Conservation (phyloP, 2,797 vertebrate genomes). For the Chelonia mydas region DNA sequence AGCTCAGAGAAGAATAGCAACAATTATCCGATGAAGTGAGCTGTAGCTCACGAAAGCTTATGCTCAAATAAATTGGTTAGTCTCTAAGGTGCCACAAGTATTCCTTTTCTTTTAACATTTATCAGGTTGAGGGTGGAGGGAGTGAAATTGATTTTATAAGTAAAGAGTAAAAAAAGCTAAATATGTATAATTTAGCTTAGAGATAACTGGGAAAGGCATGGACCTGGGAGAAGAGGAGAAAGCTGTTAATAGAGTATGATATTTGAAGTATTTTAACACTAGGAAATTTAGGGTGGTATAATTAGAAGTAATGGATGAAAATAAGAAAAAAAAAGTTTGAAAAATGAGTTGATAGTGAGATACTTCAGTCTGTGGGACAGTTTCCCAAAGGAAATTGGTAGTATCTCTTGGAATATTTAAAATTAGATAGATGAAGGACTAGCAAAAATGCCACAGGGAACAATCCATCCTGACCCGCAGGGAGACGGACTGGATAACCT, state of each 20-base stretch:
- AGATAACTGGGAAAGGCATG: not conserved
- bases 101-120: not conserved
- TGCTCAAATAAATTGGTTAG: too few species aligned
- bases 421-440: not conserved
- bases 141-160: conserved; percentile 22
- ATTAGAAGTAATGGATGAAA: not conserved
- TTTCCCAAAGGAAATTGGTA: not conserved
- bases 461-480: not conserved
- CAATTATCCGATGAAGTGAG: not conserved
- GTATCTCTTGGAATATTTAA: not conserved
- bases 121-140: not conserved
- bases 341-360: not conserved
- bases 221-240: not conserved
- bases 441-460: not conserved
- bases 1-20: conserved; percentile 21
- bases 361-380: not conserved
- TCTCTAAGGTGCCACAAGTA: too few species aligned
- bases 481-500: not conserved
- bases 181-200: not conserved
- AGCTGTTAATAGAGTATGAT: too few species aligned
- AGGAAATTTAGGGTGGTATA: not conserved
- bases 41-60: too few species aligned
- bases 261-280: not conserved
- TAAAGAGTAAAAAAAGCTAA: not conserved
- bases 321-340: not conserved